Conservation (phyloP, 2,888 invertebrate species). For the Latrodectus hesperus region DNA sequence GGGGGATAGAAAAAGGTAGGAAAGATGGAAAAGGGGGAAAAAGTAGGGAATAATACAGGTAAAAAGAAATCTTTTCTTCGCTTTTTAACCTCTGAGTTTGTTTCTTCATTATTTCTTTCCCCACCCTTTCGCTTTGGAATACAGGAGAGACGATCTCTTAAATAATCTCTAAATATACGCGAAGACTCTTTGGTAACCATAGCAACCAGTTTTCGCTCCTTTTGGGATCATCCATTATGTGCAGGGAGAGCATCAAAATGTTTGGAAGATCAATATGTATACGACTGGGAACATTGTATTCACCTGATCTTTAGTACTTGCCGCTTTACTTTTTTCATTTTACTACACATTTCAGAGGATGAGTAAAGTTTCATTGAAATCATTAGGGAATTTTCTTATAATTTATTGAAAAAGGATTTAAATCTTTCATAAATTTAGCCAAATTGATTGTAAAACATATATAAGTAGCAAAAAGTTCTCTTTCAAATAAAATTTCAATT, state of each 20-base stretch:
- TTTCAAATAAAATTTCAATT: no score
- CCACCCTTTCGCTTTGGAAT: conserved; percentile 11
- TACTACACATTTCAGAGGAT: background rate
- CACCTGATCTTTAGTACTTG: background rate
- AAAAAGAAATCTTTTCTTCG: background rate
- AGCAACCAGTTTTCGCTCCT: conserved; percentile 27
- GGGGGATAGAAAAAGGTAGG: background rate
- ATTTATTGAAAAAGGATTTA: no score
- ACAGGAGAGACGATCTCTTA: conserved; percentile 42
- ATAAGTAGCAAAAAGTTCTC: no score
- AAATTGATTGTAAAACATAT: no score
- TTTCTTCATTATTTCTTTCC: conserved; percentile 33
- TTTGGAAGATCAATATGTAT: conserved; percentile 42
- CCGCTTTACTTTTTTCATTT: background rate
- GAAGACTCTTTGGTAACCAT: conserved; percentile 39
- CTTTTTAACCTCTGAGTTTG: conserved; percentile 40
- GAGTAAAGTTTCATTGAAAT: background rate
- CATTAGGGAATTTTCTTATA: no score
- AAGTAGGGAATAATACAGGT: background rate
- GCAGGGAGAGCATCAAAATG: conserved; percentile 38
- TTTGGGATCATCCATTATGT: conserved; percentile 57
- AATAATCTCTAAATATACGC: conserved; percentile 63
- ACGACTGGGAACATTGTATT: conserved; percentile 13
- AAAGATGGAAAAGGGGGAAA: background rate
- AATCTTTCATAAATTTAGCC: no score